Percentiles rank a stretch among this genome's conserved stretches.
Evolutionary conservation across 2,113 vertebrate genomes (phyloP).

Genomic region (Chroicocephalus ridibundus): DNA sequence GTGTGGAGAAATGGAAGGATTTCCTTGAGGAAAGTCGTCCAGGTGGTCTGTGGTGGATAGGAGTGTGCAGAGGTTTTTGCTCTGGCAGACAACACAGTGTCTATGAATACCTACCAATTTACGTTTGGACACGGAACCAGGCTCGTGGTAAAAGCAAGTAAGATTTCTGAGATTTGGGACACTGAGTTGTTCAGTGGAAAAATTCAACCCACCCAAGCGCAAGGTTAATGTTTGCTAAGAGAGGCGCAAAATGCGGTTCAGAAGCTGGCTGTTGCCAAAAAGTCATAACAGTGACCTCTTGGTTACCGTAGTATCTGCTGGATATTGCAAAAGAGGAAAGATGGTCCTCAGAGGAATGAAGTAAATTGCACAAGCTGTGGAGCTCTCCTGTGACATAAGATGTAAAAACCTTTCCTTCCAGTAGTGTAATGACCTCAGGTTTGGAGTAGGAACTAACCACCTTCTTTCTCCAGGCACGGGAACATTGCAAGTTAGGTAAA

Average conservation of each 20-base stretch:
- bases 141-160: neutral
- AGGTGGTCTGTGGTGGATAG: neutral
- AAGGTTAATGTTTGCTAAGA: neutral
- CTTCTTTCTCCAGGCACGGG: neutral
- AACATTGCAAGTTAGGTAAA: neutral
- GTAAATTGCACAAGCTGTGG: neutral
- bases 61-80: constrained; percentile 17
- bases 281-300: neutral
- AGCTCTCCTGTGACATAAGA: neutral
- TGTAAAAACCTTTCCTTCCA: neutral
- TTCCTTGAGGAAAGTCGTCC: neutral
- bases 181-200: neutral
- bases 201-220: neutral
- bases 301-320: neutral
- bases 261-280: neutral
- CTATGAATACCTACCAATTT: neutral
- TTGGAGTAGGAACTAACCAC: neutral
- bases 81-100: constrained; percentile 15
- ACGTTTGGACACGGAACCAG: constrained; percentile 50
- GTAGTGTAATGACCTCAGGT: neutral
- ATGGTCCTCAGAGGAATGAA: neutral
- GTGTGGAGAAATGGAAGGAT: neutral
- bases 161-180: neutral
- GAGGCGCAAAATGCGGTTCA: neutral
- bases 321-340: neutral